Percentiles rank a stretch among this genome's conserved stretches.
These are phyloP conservation scores for Oasisia sp. DNA, from an alignment of 2,888 invertebrate species.

Conservation along the genomic window DNA sequence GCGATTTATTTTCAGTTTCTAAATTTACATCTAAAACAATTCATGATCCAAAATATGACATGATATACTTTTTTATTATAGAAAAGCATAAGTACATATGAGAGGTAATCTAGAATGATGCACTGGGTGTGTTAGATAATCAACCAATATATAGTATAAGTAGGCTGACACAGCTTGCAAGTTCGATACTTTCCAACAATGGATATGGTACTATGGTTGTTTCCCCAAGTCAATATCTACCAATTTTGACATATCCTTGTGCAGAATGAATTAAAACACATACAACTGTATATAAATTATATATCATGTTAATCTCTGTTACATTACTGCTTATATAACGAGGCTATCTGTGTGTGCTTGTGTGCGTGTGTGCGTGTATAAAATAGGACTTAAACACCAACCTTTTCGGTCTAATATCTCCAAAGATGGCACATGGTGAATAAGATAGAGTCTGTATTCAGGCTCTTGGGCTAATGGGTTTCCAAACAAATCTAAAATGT, in stretches of 20 bases:
- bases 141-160: background rate
- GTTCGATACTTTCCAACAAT: too few relatives aligned
- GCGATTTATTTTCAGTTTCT: background rate
- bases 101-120: background rate
- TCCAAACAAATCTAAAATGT: constrained; percentile 57
- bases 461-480: constrained; percentile 63
- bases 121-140: background rate
- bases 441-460: constrained; percentile 58
- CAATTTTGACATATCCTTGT: too few relatives aligned
- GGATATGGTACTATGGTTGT: too few relatives aligned
- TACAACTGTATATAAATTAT: background rate
- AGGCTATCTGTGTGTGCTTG: background rate
- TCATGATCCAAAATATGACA: background rate
- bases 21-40: background rate
- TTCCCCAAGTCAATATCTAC: too few relatives aligned
- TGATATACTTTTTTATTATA: background rate
- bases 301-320: background rate
- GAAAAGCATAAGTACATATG: background rate
- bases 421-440: constrained; percentile 56
- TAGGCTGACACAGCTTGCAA: too few relatives aligned
- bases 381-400: constrained; percentile 37
- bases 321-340: background rate
- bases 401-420: constrained; percentile 61
- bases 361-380: constrained; percentile 31
- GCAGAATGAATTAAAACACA: too few relatives aligned